Evolutionary conservation across 2,797 vertebrate species (phyloP).

Genomic region (Malurus splendens): DNA sequence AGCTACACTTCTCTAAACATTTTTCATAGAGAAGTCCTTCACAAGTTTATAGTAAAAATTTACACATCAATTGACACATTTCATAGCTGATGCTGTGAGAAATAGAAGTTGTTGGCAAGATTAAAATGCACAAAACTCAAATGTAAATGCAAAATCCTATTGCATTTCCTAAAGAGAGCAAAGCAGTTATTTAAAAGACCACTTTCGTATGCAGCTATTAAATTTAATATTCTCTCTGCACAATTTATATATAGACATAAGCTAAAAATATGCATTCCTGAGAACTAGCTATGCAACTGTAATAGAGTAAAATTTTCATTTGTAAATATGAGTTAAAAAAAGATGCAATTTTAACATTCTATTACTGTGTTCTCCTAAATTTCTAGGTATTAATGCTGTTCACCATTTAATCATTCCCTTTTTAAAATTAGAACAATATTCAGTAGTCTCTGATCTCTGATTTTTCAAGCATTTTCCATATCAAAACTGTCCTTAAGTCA

Average conservation of each 20-base stretch:
- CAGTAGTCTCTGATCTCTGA: background rate
- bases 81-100: slow-evolving; percentile 2
- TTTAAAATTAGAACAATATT: background rate
- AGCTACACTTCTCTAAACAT: slow-evolving; percentile 2
- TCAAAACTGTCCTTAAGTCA: background rate
- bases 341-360: background rate
- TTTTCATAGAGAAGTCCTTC: background rate
- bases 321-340: background rate
- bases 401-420: background rate
- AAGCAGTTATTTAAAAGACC: slow-evolving; percentile 13
- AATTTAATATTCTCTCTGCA: slow-evolving; percentile 18
- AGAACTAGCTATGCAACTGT: slow-evolving; percentile 6
- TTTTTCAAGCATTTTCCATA: background rate
- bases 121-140: slow-evolving; percentile 32
- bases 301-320: background rate
- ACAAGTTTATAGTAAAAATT: slow-evolving; percentile 31
- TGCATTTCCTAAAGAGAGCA: slow-evolving; percentile 12
- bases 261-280: background rate
- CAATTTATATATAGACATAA: background rate
- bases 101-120: slow-evolving; percentile 21
- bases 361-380: background rate
- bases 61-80: slow-evolving; percentile 50
- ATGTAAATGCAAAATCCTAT: slow-evolving; percentile 36
- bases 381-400: background rate
- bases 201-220: slow-evolving; percentile 1